A percentile compares a stretch with the other conserved stretches of the same genome.
Evolutionary conservation across 1,140 invertebrate species (phyloP).

Genomic region (Idris sp.): DNA sequence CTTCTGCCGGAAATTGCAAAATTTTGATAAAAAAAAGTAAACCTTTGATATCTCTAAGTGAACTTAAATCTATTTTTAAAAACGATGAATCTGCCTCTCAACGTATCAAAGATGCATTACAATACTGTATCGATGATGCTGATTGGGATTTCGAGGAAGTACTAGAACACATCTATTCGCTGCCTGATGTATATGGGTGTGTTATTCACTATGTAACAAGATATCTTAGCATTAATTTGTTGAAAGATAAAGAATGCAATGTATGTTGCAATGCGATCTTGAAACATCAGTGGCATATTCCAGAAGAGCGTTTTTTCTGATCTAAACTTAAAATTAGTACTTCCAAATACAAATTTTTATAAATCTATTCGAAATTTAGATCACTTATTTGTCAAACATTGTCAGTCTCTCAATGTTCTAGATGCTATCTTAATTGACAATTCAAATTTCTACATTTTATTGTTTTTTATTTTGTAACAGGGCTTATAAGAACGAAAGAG

Average conservation of each 20-base stretch:
- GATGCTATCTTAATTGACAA: slow-evolving; percentile 9
- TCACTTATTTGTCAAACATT: slow-evolving; percentile 9
- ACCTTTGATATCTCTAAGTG: background rate
- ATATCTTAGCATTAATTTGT: background rate
- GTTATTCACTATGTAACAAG: slow-evolving; percentile 10
- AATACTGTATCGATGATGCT: slow-evolving; percentile 2
- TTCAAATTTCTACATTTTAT: slow-evolving; percentile 4
- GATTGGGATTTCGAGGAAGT: slow-evolving; percentile 8
- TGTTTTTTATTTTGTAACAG: too few species aligned
- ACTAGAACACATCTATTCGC: slow-evolving; percentile 8
- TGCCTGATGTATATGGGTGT: slow-evolving; percentile 9
- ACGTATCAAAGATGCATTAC: slow-evolving; percentile 1
- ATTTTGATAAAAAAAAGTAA: background rate
- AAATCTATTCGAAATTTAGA: slow-evolving; percentile 17
- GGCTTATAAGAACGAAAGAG: too few species aligned
- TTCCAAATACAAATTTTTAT: slow-evolving; percentile 10
- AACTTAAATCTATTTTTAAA: background rate
- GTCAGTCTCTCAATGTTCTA: background rate
- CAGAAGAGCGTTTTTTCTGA: slow-evolving; percentile 4
- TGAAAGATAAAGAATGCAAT: slow-evolving; percentile 1
- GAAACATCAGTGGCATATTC: slow-evolving; percentile 11
- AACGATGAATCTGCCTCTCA: background rate
- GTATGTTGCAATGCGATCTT: background rate
- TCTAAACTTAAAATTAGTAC: slow-evolving; percentile 3
- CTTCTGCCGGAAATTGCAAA: background rate